These are phyloP conservation scores for Aporrectodea caliginosa DNA, from an alignment of 1,140 invertebrate genomes.

Conservation along the genomic window DNA sequence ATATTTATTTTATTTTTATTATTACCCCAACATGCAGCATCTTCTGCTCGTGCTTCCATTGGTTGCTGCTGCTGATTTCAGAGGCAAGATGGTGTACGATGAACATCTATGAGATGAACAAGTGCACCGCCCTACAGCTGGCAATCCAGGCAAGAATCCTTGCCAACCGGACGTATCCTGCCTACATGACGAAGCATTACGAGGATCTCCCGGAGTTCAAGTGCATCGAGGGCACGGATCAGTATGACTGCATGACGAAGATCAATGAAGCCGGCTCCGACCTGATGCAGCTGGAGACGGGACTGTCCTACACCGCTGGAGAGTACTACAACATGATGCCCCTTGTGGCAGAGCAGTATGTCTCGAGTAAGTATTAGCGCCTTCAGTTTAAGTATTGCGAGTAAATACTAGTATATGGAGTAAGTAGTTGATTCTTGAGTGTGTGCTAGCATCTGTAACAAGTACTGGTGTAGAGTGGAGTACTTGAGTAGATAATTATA, in stretches of 20 bases:
- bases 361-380: conserved; percentile 41
- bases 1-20: no score
- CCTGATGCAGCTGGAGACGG: conserved; percentile 81
- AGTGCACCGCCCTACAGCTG: conserved; percentile 87
- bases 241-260: conserved; percentile 73
- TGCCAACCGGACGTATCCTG: conserved; percentile 28
- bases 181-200: conserved; percentile 34
- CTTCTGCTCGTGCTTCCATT: no score
- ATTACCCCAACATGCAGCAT: no score
- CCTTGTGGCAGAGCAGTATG: conserved; percentile 57
- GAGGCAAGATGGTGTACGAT: conserved; percentile 68
- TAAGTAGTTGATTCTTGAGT: no score
- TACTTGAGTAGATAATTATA: no score
- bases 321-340: conserved; percentile 88
- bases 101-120: conserved; percentile 78
- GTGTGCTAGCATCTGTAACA: no score
- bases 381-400: no score
- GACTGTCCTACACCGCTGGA: conserved; percentile 86
- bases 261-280: conserved; percentile 74
- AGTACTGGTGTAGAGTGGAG: conserved; percentile 60
- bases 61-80: no score
- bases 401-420: no score
- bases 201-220: conserved; percentile 66
- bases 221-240: conserved; percentile 77
- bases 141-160: conserved; percentile 58